phyloP scores from a whole-genome alignment of 2,797 vertebrate species.

The Gallirallus australis region DNA sequence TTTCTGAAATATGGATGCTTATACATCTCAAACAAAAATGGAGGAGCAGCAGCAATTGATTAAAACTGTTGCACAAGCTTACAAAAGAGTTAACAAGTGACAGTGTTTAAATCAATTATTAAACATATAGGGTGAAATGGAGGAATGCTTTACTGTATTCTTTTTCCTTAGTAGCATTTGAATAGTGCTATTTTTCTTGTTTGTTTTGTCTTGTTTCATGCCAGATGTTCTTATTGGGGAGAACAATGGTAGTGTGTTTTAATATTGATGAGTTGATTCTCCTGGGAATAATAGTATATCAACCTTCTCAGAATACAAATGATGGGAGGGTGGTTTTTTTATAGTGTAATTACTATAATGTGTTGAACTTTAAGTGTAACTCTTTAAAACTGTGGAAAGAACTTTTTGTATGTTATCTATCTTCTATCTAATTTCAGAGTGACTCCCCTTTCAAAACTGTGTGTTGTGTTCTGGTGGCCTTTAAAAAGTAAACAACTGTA shows the following conservation, averaged over 20 bases:
- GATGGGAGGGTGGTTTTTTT: not conserved
- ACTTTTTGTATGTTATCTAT: not conserved
- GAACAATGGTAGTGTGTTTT: constrained; percentile 66
- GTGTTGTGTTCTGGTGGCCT: not conserved
- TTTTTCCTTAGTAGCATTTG: constrained; percentile 10
- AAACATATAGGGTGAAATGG: not conserved
- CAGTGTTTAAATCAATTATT: not conserved
- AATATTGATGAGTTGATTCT: constrained; percentile 80
- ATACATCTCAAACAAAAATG: not conserved
- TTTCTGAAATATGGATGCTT: not conserved
- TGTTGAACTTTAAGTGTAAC: constrained; percentile 35
- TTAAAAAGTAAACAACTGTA: not conserved
- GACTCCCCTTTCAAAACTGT: not conserved
- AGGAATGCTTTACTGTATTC: not conserved
- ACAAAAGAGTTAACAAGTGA: not conserved
- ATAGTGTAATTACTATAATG: constrained; percentile 21
- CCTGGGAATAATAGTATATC: constrained; percentile 63
- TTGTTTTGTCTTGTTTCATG: constrained; percentile 46
- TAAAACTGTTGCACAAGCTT: not conserved
- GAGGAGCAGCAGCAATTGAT: not conserved
- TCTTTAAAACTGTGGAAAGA: constrained; percentile 21
- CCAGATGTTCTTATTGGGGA: constrained; percentile 42
- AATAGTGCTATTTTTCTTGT: constrained; percentile 15
- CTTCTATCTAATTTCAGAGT: not conserved
- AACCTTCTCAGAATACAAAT: constrained; percentile 74